phyloP scores from a whole-genome alignment of 2,113 vertebrate genomes.

The Beaufortia kweichowensis region DNA sequence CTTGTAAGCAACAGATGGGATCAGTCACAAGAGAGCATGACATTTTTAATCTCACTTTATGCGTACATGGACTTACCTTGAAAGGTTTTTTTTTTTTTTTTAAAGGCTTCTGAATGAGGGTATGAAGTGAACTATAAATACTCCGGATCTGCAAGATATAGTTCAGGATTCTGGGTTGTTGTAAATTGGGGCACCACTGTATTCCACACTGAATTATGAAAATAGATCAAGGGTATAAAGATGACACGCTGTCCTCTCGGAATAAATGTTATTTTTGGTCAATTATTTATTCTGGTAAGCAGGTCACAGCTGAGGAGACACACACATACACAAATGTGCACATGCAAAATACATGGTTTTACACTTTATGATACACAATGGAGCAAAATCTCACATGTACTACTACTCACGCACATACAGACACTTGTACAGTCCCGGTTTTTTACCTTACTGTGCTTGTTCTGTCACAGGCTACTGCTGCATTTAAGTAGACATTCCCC shows the following conservation, averaged over 20 bases:
- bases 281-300: conserved; percentile 53
- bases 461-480: conserved; percentile 10
- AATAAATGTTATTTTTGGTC: conserved; percentile 44
- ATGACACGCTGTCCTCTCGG: conserved; percentile 33
- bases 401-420: conserved; percentile 3
- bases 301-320: conserved; percentile 38
- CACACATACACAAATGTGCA: not conserved
- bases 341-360: not conserved
- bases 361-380: not conserved
- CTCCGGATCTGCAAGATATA: conserved; percentile 33
- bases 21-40: too few species aligned
- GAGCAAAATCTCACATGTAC: not conserved
- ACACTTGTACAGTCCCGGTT: not conserved
- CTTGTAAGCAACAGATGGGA: too few species aligned
- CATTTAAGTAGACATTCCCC: conserved; percentile 47
- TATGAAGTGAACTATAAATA: conserved; percentile 28
- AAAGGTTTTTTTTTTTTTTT: not conserved
- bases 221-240: conserved; percentile 57
- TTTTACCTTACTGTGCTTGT: not conserved
- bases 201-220: conserved; percentile 55
- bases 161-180: conserved; percentile 40
- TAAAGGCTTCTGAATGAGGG: not conserved
- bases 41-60: conserved; percentile 7
- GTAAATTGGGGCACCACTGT: conserved; percentile 56
- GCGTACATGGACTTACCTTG: not conserved